These are phyloP conservation scores for Zygothrica quintamaculata DNA, from an alignment of 2,888 invertebrate genomes.

Conservation along the genomic window DNA sequence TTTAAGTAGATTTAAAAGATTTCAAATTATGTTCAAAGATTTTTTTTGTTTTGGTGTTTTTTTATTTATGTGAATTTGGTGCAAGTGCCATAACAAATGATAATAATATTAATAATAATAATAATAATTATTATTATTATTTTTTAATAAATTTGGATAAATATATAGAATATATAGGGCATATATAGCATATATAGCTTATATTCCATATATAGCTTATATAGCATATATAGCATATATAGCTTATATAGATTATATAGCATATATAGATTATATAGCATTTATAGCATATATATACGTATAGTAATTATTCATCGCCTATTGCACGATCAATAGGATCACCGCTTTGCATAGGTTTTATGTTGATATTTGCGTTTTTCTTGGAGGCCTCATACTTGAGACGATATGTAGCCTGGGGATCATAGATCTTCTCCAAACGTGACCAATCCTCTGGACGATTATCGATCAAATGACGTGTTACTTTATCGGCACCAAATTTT, in stretches of 20 bases:
- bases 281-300: neutral
- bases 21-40: no score
- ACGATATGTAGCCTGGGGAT: conserved; percentile 87
- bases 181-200: no score
- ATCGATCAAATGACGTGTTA: conserved; percentile 86
- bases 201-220: no score
- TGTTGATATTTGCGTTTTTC: neutral
- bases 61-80: conserved; percentile 16
- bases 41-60: conserved; percentile 1
- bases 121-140: no score
- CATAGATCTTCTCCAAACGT: conserved; percentile 87
- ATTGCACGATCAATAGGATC: conserved; percentile 14
- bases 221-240: no score
- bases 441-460: conserved; percentile 86
- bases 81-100: no score
- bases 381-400: conserved; percentile 86
- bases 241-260: no score
- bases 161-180: no score
- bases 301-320: conserved; percentile 22
- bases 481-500: conserved; percentile 87
- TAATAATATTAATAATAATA: no score
- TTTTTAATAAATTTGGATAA: no score
- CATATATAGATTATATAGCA: no score
- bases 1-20: no score
- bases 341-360: neutral